Percentiles rank a stretch among this genome's conserved stretches.
Conservation (phyloP, 2,888 invertebrate species). For the Conomelus anceps region DNA sequence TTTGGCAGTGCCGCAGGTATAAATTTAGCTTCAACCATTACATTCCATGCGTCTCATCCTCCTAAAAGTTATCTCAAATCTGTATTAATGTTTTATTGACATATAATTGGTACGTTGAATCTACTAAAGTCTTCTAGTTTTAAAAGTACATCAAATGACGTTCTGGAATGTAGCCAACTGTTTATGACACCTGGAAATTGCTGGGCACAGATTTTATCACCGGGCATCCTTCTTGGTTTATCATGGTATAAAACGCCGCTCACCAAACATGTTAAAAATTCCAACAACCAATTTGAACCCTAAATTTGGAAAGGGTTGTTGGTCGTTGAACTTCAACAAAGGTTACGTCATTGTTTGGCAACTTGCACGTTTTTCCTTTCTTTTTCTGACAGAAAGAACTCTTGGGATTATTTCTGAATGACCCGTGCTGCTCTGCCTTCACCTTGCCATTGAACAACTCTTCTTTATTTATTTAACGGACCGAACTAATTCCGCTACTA, state of each 20-base stretch:
- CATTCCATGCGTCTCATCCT: no score
- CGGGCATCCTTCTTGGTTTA: not conserved
- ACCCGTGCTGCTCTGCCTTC: no score
- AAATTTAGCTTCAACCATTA: no score
- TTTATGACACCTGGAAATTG: not conserved
- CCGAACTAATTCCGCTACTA: not conserved
- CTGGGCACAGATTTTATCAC: not conserved
- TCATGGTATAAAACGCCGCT: not conserved
- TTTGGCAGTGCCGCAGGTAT: no score
- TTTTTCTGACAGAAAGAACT: not conserved
- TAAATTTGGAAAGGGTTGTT: not conserved
- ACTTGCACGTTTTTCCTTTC: not conserved
- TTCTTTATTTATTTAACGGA: not conserved
- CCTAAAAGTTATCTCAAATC: no score
- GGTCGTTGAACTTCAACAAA: not conserved
- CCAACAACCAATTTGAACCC: not conserved
- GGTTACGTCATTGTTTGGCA: not conserved
- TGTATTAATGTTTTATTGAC: no score
- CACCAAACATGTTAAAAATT: not conserved
- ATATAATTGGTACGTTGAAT: no score
- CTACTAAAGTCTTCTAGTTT: no score
- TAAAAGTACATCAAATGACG: not conserved
- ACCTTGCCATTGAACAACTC: not conserved
- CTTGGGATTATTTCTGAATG: not conserved
- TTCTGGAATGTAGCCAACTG: not conserved